Evolutionary conservation across 2,888 invertebrate genomes (phyloP).

Genomic region (Athripsodes cinereus): DNA sequence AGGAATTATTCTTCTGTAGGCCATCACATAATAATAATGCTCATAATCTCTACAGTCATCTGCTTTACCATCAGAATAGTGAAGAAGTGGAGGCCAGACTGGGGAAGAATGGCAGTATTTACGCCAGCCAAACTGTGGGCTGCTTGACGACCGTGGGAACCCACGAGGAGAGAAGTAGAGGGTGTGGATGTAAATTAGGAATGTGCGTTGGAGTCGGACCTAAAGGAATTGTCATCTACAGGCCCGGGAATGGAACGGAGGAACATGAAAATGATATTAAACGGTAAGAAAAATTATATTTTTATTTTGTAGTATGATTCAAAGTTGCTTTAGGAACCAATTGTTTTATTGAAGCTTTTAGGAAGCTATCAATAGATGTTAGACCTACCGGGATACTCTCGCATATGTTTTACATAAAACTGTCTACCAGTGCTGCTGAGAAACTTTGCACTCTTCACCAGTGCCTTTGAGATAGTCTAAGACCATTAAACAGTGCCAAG

Average conservation of each 20-base stretch:
- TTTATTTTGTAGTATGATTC: too few species aligned
- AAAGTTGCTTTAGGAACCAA: too few species aligned
- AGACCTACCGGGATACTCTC: too few species aligned
- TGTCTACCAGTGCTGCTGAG: too few species aligned
- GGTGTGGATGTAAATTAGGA: constrained; percentile 46
- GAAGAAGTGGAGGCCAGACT: constrained; percentile 44
- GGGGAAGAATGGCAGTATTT: constrained; percentile 44
- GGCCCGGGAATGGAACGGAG: constrained; percentile 40
- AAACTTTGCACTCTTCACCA: too few species aligned
- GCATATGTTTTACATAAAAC: too few species aligned
- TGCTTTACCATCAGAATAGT: constrained; percentile 55
- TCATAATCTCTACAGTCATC: constrained; percentile 69
- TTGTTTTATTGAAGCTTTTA: too few species aligned
- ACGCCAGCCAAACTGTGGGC: constrained; percentile 37
- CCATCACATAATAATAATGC: constrained; percentile 59
- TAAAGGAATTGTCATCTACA: constrained; percentile 70
- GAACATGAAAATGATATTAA: constrained; percentile 61
- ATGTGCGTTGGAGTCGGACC: constrained; percentile 73
- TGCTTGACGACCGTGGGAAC: constrained; percentile 36
- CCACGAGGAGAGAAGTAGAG: constrained; percentile 39
- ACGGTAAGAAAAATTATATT: constrained; percentile 40
- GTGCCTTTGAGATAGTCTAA: too few species aligned
- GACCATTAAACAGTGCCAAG: too few species aligned
- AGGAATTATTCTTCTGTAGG: constrained; percentile 75
- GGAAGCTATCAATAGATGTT: too few species aligned